A percentile compares a stretch with the other conserved stretches of the same genome.
These are phyloP conservation scores for Lepus timidus DNA, from an alignment of 2,113 vertebrate genomes.

Conservation along the genomic window DNA sequence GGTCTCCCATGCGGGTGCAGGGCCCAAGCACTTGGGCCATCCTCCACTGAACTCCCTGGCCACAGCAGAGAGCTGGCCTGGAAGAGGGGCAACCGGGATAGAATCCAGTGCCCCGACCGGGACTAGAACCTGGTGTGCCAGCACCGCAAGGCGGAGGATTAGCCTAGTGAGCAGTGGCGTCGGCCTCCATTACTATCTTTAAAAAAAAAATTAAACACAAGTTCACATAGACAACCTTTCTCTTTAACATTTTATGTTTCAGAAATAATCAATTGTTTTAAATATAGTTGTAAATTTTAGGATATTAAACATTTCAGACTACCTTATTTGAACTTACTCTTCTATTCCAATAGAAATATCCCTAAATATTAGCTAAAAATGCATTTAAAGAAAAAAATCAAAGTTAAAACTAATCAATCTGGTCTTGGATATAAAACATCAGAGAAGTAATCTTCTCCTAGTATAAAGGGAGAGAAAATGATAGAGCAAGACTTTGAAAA, in stretches of 20 bases:
- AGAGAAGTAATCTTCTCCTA: background rate
- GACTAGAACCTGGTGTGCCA: too few relatives aligned
- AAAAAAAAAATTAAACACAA: background rate
- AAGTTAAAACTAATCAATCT: background rate
- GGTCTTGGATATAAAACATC: background rate
- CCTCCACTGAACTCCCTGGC: too few relatives aligned
- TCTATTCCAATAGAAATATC: background rate
- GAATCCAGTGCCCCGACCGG: too few relatives aligned
- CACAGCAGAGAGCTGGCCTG: too few relatives aligned
- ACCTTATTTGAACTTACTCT: background rate
- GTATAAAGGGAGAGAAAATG: background rate
- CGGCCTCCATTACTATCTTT: too few relatives aligned
- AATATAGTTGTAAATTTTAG: background rate
- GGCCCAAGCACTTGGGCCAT: too few relatives aligned
- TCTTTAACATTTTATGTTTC: constrained; percentile 22
- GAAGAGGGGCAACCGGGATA: too few relatives aligned
- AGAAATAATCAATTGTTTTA: constrained; percentile 19
- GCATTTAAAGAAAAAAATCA: background rate
- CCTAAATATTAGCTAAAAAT: background rate
- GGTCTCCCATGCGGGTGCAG: too few relatives aligned
- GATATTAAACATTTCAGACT: background rate
- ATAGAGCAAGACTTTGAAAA: background rate
- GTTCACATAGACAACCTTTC: background rate
- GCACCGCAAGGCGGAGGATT: too few relatives aligned
- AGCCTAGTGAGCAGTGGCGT: too few relatives aligned